Base-by-base conservation (phyloP, 2,888 invertebrate genomes). In the Erebia ligea region DNA sequence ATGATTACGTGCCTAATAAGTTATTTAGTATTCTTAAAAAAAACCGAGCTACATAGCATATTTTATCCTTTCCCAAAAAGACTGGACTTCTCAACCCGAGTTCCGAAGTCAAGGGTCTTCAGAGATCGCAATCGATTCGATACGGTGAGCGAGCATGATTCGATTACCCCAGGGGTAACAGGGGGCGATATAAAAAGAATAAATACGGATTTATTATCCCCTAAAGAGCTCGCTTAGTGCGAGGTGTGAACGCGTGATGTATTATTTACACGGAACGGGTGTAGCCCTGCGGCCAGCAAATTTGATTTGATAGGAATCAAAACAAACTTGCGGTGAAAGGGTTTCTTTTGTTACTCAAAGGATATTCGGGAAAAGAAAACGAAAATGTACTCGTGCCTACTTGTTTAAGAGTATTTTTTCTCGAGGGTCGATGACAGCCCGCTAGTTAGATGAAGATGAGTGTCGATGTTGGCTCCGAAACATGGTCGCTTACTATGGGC, bases 141-240 rank as follows among this genome's bases (percentile, higher is more conserved):
- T 84, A 88, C 87, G 88, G 87, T 85, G 82, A 84, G 78, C 82
- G 85, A 81, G 78, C 84, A 82, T 88, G 88, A 91, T 91, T 91
- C 81, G 91, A 92, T 90, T 89, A 89, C 76, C 68, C 54, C 78
- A 78, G 85, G 86, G 91, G 91, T 88, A 85, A 81, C 75, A 66
- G 84, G 86, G 83, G 79, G 63, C 82, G 81, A 86, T 88, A 89
- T 90, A 91, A 90, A 91, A 91, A 91, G 91, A 92, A 91, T 91
- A 93, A 92, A 92, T 91, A 92, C 88, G 91, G 92, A 93, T 93
- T 93, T 93, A 93, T 93, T 90, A 90, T 89, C 86, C 93, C 92
- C 92, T 87, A 87, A 89, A 90, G 93, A 85, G 84, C 80, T 73
- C 86, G 86, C 87, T 91, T 90, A 91, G 89, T 82, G 84, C 79